Percentiles rank a stretch among this genome's conserved stretches.
These are phyloP conservation scores for Tokudaia muenninki DNA, from an alignment of 2,797 vertebrate genomes.

Conservation along the genomic window DNA sequence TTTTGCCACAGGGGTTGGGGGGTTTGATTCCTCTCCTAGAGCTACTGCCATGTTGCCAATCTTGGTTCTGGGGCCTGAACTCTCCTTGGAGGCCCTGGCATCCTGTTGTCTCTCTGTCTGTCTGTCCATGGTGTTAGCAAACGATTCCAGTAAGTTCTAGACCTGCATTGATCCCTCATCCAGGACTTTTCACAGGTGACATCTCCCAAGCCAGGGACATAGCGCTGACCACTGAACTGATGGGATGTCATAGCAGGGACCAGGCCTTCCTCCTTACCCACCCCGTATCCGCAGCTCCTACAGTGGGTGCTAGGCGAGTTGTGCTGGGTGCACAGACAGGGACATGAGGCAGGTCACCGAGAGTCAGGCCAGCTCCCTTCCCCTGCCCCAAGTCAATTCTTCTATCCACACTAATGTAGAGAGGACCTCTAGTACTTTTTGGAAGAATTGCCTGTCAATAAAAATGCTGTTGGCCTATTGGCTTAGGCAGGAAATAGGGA, in stretches of 20 bases:
- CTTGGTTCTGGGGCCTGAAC: neutral
- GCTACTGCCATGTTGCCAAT: neutral
- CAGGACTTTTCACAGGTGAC: neutral
- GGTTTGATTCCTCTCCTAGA: neutral
- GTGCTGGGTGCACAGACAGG: neutral
- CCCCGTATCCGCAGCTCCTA: neutral
- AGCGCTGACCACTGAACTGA: neutral
- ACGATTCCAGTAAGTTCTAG: neutral
- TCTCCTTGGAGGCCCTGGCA: neutral
- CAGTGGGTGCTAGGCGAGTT: neutral
- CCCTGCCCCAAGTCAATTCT: too few species aligned
- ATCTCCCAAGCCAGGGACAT: too few species aligned
- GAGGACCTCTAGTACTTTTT: neutral
- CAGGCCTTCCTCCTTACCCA: neutral
- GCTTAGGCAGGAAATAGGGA: neutral
- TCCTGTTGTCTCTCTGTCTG: neutral
- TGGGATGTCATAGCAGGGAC: accelerated
- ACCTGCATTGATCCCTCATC: too few species aligned
- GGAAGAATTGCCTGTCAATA: neutral
- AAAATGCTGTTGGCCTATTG: neutral
- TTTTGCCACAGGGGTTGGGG: neutral
- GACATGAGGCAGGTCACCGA: too few species aligned
- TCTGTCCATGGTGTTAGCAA: neutral
- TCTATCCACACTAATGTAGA: neutral
- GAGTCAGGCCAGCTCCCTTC: neutral